Conservation (phyloP, 30 jellyfish, hydroid and myxozoan species). For the Rhopilema esculentum region DNA sequence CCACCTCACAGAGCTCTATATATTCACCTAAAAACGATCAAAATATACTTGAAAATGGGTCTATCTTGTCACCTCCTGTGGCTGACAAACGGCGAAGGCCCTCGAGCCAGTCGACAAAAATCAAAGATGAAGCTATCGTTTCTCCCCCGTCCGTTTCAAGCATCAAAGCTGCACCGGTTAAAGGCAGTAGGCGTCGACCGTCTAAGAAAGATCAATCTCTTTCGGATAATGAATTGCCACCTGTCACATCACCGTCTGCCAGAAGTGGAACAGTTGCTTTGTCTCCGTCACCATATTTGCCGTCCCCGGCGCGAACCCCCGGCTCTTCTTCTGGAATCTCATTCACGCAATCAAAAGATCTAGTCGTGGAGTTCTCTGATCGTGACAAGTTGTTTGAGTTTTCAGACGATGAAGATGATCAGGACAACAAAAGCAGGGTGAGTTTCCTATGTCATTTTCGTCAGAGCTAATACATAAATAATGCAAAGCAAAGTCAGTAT, state of each 20-base stretch:
- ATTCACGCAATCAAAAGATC: conserved; percentile 76
- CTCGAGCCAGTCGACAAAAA: conserved; percentile 16
- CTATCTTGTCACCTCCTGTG: conserved; percentile 63
- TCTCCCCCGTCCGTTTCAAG: conserved; percentile 67
- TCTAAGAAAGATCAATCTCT: conserved; percentile 55
- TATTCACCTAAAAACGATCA: conserved; percentile 44
- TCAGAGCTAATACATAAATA: too few species aligned
- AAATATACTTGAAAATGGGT: conserved; percentile 39
- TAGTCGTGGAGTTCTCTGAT: conserved; percentile 79
- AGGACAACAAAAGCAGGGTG: conserved; percentile 32
- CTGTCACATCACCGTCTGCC: conserved; percentile 61
- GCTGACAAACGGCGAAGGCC: conserved; percentile 54
- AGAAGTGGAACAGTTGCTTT: conserved; percentile 30
- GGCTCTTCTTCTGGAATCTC: conserved; percentile 68
- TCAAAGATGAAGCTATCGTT: conserved; percentile 44
- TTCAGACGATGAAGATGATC: conserved; percentile 85
- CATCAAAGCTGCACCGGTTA: conserved; percentile 56
- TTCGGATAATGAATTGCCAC: conserved; percentile 34
- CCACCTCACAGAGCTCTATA: conserved; percentile 12
- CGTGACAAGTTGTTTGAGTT: conserved; percentile 85
- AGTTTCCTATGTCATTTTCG: neutral
- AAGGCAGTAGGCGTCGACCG: conserved; percentile 51
- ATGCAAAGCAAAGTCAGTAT: too few species aligned
- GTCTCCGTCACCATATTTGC: conserved; percentile 64
- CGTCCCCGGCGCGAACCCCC: conserved; percentile 78